These are phyloP conservation scores for Sebastes alutus DNA, from an alignment of 2,797 vertebrate genomes.

Conservation along the genomic window DNA sequence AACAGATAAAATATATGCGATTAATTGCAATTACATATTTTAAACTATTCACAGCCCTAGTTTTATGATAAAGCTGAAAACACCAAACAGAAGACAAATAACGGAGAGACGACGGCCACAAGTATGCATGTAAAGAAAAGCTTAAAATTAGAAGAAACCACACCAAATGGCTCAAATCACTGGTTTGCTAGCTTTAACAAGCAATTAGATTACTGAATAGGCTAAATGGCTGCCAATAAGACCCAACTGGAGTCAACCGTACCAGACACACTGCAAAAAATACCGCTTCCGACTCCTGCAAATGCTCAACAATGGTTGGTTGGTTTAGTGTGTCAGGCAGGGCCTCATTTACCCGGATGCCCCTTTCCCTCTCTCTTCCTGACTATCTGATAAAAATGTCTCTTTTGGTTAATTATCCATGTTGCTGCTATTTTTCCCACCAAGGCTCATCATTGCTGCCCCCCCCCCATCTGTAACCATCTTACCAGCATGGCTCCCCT, in stretches of 20 bases:
- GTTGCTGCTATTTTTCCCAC: constrained; percentile 41
- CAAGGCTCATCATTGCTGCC: constrained; percentile 17
- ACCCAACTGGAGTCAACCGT: not conserved
- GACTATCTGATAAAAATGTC: constrained; percentile 21
- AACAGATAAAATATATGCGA: too few species aligned
- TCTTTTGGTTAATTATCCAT: constrained; percentile 22
- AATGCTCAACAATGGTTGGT: not conserved
- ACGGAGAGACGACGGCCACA: not conserved
- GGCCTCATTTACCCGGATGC: not conserved
- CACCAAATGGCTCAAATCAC: not conserved
- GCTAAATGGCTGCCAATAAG: not conserved
- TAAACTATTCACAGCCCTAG: too few species aligned
- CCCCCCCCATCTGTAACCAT: not conserved
- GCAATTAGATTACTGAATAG: not conserved
- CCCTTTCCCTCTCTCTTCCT: not conserved
- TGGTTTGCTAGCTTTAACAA: not conserved
- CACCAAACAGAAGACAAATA: not conserved
- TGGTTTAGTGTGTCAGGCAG: not conserved
- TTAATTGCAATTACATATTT: too few species aligned
- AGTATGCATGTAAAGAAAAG: not conserved
- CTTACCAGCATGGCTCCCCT: constrained; percentile 59
- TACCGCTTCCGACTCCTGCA: not conserved
- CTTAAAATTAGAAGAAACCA: not conserved
- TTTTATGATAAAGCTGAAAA: not conserved
- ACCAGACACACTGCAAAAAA: not conserved